A percentile compares a stretch with the other conserved stretches of the same genome.
Evolutionary conservation across 2,113 vertebrate species (phyloP).

Genomic region (Psittacula cyanocephala): DNA sequence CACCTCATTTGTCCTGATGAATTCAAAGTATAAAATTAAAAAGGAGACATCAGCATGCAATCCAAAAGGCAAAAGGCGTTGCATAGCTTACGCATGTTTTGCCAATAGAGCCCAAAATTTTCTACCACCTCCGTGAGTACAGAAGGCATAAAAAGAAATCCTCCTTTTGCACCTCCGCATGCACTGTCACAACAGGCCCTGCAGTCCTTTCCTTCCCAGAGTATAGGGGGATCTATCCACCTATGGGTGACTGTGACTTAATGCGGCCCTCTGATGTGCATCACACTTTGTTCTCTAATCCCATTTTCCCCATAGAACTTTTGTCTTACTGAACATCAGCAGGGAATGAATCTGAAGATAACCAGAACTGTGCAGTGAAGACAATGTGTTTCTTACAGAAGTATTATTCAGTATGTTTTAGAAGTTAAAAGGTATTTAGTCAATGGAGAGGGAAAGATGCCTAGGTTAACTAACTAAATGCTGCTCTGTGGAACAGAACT

Average conservation of each 20-base stretch:
- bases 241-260: background rate
- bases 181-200: background rate
- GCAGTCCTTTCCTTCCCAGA: background rate
- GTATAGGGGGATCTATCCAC: background rate
- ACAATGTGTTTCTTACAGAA: background rate
- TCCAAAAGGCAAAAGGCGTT: background rate
- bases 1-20: background rate
- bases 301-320: background rate
- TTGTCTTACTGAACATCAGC: background rate
- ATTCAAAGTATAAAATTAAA: background rate
- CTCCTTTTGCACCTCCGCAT: background rate
- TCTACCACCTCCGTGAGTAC: background rate
- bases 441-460: background rate
- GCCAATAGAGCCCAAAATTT: background rate
- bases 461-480: background rate
- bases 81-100: background rate
- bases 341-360: background rate
- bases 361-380: background rate
- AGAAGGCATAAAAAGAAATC: background rate
- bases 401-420: background rate
- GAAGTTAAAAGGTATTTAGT: background rate
- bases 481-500: background rate
- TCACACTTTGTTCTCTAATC: background rate
- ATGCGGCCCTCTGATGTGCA: background rate
- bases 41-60: background rate